These are phyloP conservation scores for Diabrotica virgifera DNA, from an alignment of 1,140 invertebrate genomes.

Conservation along the genomic window DNA sequence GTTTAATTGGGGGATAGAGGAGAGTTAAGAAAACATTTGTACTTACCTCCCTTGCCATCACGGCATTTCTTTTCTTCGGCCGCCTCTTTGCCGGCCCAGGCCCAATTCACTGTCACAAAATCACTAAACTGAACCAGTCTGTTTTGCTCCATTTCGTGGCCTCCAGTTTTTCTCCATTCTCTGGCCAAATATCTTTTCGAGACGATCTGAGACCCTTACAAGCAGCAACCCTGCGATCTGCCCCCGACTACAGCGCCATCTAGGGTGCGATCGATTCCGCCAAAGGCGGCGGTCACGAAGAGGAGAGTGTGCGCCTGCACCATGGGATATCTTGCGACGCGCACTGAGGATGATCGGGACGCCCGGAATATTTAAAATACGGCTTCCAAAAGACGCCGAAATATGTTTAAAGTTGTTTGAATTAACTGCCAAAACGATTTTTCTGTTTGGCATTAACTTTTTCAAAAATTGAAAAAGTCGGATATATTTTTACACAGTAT, in stretches of 20 bases:
- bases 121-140: constrained; percentile 40
- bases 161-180: constrained; percentile 45
- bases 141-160: constrained; percentile 40
- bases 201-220: constrained; percentile 41
- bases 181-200: constrained; percentile 39
- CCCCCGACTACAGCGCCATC: constrained; percentile 42
- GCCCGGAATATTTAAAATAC: no score
- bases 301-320: neutral
- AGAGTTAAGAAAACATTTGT: constrained; percentile 18
- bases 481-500: no score
- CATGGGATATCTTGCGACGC: neutral
- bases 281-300: constrained; percentile 16
- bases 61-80: constrained; percentile 53
- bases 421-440: no score
- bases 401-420: no score
- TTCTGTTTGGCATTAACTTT: no score
- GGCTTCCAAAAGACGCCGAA: no score
- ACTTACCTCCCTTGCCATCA: constrained; percentile 61
- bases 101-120: constrained; percentile 34
- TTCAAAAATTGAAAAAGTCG: no score
- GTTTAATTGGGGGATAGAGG: neutral
- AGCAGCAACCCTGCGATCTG: constrained; percentile 46
- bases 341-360: neutral
- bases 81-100: constrained; percentile 36
- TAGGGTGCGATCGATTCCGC: constrained; percentile 42